These are phyloP conservation scores for Drosophila bunnanda DNA, from an alignment of 2,888 invertebrate genomes.

Conservation along the genomic window DNA sequence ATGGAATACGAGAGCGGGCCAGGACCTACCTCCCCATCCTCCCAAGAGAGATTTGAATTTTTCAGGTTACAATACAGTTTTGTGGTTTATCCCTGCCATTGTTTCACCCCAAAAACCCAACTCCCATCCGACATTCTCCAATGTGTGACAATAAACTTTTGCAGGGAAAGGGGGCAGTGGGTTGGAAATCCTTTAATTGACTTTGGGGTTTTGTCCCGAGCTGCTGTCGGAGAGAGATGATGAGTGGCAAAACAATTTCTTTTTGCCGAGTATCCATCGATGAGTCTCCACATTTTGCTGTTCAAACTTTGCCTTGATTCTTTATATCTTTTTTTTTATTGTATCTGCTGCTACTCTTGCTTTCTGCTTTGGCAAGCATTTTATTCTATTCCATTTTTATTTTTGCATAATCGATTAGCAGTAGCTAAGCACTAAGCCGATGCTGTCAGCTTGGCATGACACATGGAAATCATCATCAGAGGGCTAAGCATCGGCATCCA, in stretches of 20 bases:
- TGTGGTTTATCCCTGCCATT: conserved; percentile 50
- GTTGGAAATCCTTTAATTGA: conserved; percentile 76
- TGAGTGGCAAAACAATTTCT: conserved; percentile 44
- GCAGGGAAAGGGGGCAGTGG: neutral
- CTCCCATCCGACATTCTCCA: conserved; percentile 31
- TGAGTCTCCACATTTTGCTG: conserved; percentile 40
- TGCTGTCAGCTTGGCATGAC: conserved; percentile 56
- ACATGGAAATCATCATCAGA: conserved; percentile 48
- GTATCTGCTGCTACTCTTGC: conserved; percentile 13
- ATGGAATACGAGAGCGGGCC: neutral
- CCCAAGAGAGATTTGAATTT: conserved; percentile 23
- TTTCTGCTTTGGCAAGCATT: conserved; percentile 40
- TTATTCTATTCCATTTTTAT: conserved; percentile 43
- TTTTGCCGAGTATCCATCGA: conserved; percentile 36
- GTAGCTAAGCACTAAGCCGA: conserved; percentile 19
- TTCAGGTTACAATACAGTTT: conserved; percentile 45
- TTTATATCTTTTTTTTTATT: neutral
- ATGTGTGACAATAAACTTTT: conserved; percentile 72
- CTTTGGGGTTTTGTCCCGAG: conserved; percentile 54
- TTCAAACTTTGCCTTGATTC: conserved; percentile 38
- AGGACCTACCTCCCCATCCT: too few species aligned
- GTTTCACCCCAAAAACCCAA: conserved; percentile 15
- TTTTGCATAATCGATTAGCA: conserved; percentile 75
- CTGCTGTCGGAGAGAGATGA: conserved; percentile 14
- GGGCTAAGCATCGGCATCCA: conserved; percentile 5